Conservation (phyloP, 2,888 invertebrate species). For the Apomyelois bistriatella region DNA sequence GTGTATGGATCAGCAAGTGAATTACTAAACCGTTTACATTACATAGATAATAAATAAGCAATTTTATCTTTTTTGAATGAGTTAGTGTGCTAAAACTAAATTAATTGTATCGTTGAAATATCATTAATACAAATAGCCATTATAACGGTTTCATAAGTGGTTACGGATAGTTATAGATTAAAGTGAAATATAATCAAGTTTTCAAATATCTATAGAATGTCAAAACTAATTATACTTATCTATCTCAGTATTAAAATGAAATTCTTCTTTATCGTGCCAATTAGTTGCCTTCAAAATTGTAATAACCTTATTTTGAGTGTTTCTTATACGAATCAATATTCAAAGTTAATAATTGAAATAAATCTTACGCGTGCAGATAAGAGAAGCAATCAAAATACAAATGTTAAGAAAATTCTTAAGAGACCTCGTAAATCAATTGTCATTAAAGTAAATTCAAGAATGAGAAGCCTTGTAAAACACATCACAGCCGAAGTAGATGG, state of each 20-base stretch:
- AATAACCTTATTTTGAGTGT: neutral
- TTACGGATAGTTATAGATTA: neutral
- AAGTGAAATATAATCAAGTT: neutral
- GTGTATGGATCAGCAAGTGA: too few relatives aligned
- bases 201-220: neutral
- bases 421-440: conserved; percentile 51
- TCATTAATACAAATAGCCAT: neutral
- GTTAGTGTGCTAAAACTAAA: neutral
- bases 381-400: conserved; percentile 5
- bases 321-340: too few relatives aligned
- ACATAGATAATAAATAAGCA: too few relatives aligned
- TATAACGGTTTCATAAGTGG: conserved; percentile 1
- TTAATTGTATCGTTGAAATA: neutral
- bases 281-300: neutral
- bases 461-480: conserved; percentile 56
- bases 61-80: too few relatives aligned
- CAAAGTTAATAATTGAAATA: neutral
- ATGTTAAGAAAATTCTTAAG: conserved; percentile 32
- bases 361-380: conserved; percentile 2
- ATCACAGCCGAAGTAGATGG: conserved; percentile 60
- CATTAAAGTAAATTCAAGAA: conserved; percentile 55
- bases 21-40: too few relatives aligned
- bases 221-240: conserved; percentile 11
- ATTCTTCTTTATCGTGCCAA: conserved; percentile 4
- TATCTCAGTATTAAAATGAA: conserved; percentile 6